Base-by-base conservation (phyloP, 2,888 invertebrate genomes). In the Zaprionus obscuricornis region DNA sequence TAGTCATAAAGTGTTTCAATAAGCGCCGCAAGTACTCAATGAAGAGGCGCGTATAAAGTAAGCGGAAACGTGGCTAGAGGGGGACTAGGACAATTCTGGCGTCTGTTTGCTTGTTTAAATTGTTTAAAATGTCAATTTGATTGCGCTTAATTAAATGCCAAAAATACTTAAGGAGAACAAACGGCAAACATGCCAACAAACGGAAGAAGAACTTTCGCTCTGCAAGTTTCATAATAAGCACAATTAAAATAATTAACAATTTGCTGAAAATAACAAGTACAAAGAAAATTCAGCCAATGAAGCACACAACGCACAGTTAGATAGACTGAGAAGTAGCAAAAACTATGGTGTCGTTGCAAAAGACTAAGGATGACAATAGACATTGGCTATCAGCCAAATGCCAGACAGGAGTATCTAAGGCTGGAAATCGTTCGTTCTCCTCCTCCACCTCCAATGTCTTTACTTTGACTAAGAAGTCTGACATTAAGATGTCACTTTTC, bases 71-170 rank as follows among this genome's bases (percentile, higher is more conserved):
- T 27, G 50, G 40, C 52, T 33, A 42, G 33, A 22, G 58, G 42
- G 16, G 26, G 2, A 1, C 16, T 14, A 31, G 17, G 40, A 40
- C 49, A 66, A 71, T 52, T 49, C 56, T 50, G 65, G 50, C 50
- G 70, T 62, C 70, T 79, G 71, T 81, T 78, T 78, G 83, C 71
- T 68, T 67, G 79, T 74, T 83, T 83, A 78, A 85, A 86, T 85
- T 83, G 84, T 85, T 78, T 79, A 83, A 81, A 86, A 86, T 86
- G 84, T 83, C 84, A 86, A 86, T 79, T 86, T 86, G 75, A 85
- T 84, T 86, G 81, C 68, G 69, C 84, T 79, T 85, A 86, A 85
- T 85, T 85, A 84, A 85, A 85, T 81, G 87, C 81, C 72, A 71
- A 63, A 72, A 85, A 83, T 81, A 79, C 83, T 79, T 49, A 74